Evolutionary conservation across 2,797 vertebrate genomes (phyloP).

Genomic region (Poecile montanus): DNA sequence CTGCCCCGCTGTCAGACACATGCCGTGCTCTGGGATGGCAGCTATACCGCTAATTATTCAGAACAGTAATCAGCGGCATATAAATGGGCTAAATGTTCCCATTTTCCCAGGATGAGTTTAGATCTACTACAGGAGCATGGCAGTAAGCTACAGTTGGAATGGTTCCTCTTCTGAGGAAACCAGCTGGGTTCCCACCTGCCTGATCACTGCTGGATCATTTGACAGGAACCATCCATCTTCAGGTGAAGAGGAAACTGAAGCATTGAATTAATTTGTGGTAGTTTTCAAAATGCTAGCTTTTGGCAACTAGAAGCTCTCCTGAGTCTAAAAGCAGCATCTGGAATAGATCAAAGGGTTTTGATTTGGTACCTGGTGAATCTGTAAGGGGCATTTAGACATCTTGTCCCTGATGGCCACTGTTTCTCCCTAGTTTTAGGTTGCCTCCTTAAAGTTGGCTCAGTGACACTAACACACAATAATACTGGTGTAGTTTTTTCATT

Average conservation of each 20-base stretch:
- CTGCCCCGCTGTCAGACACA: slow-evolving; percentile 39
- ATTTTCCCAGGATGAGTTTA: slow-evolving; percentile 21
- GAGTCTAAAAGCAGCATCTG: not conserved
- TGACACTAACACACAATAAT: not conserved
- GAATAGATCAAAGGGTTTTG: not conserved
- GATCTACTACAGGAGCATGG: not conserved
- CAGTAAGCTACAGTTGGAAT: not conserved
- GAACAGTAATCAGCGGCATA: slow-evolving; percentile 24
- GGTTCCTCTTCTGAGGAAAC: not conserved
- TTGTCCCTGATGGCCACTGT: not conserved
- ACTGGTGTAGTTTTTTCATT: not conserved
- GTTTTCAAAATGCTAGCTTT: not conserved
- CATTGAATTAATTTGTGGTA: not conserved
- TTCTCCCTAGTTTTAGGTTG: not conserved
- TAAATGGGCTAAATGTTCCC: slow-evolving; percentile 36
- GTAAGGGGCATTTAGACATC: not conserved
- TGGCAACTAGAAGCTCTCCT: not conserved
- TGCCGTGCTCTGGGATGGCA: slow-evolving; percentile 7
- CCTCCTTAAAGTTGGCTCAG: not conserved
- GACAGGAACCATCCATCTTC: slow-evolving; percentile 20
- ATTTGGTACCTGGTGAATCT: fast-evolving
- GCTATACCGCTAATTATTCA: not conserved
- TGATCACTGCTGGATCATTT: not conserved
- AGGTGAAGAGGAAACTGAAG: slow-evolving; percentile 9
- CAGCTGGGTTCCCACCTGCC: not conserved